Base-by-base conservation (phyloP, 2,888 invertebrate species). In the Netelia virgata region DNA sequence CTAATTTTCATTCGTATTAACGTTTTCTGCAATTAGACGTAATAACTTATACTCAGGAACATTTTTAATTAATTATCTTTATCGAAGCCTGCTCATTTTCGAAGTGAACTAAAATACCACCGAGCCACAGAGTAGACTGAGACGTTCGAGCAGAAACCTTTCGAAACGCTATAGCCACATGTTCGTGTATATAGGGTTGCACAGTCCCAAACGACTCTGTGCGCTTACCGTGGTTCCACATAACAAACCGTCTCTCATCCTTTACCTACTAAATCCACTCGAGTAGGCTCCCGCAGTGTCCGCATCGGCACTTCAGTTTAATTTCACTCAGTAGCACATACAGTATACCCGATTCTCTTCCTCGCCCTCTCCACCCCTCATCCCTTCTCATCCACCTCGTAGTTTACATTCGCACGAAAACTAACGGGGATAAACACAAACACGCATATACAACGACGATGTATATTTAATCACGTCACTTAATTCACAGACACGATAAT, bases 251-350 rank as follows among this genome's bases (percentile, higher is more conserved):
- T 79, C 57, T 73, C 79, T 79, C 79, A 77, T 82, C 82, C 79
- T 82, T 79, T 82, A 79, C 85, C 79, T 73, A 82, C 79, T 85
- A 79, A 79, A 82, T 85, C 82, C 82, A 79, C 82, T 79, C 73
- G 79, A 77, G 75, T 75, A 76, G 20, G 61, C 57, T 68, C 59
- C 66, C 64, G 72, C 61, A 68, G 68, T 68, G 82, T 82, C 79
- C 75, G 72, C 72, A 43, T 68, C 47, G 59, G 55, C 82, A 85
- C 82, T 85, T 79, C 43, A 79, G 79, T 82, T 85, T 76, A 85
- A 72, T 85, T 85, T 79, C 75, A 79, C 85, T 79, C 79, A 18
- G 72, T 20, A 61, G 61, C 59, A 68, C 66, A 79, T 28, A 68
- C 68, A 10, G 55, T 18, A 36, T n/a, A 28, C 77, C 59, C 28